Evolutionary conservation across 2,797 vertebrate species (phyloP), one percentile per base, ranked within the genome.

Genomic region (Bryconaethiops microstoma): DNA sequence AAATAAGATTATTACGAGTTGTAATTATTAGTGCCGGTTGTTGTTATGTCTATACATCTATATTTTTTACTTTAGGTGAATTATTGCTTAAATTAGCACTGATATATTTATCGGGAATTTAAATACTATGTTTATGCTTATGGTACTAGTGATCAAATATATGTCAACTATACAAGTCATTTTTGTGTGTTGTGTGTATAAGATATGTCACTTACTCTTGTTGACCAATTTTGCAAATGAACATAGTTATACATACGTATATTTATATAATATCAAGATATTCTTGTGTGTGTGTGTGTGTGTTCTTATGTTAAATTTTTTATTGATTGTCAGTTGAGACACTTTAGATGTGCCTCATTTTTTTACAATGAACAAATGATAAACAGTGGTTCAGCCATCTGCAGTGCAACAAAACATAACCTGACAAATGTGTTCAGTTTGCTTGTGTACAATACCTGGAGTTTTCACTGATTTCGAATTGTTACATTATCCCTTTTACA

Each of bases 1-100:
- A 81, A 81, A 81, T 76, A 76, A 65, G 25, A 19, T 77, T 80
- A 54, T 39, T 50, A 50, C 8, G 64, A 39, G 13, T 73, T 55
- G 7, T 80, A 73, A 67, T 67, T 55, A 76, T 52, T 8, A 73
- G 50, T 65, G 62, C 17, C 21, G 74, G 25, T 8, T 71, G 21
- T 60, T 54, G 19, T 19, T 55, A n/a, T 73, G 40, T 65, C 21
- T 50, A 2, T 60, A 0, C 39, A n/a, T 23, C 16, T 62, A 21
- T 74, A 21, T 78, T 78, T 70, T 50, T 12, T 59, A 39, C 2
- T 65, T 4, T 42, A 35, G 35, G 16, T 78, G 23, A 52, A 60
- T 60, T 69, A 63, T 23, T 68, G 40, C 4, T 48, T 48, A 10
- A 68, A n/a, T 68, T 45, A 69, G n/a, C 5, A 14, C 23, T 54